These are phyloP conservation scores for Chroicocephalus ridibundus DNA, from an alignment of 2,113 vertebrate species.

Conservation along the genomic window DNA sequence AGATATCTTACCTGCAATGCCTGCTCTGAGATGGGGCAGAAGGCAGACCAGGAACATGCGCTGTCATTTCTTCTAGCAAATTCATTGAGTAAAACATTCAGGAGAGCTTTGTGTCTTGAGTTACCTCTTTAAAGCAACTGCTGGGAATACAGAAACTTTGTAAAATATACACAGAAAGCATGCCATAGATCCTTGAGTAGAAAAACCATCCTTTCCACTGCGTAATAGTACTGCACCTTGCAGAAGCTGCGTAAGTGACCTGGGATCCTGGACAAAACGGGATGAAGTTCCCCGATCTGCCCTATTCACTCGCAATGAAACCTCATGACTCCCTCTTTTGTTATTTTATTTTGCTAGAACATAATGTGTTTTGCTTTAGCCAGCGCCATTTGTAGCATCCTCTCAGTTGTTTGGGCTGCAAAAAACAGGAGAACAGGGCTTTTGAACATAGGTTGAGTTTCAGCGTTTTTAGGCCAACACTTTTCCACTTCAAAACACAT, in stretches of 20 bases:
- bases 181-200: background rate
- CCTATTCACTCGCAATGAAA: background rate
- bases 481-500: background rate
- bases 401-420: background rate
- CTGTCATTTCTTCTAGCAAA: background rate
- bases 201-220: background rate
- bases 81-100: background rate
- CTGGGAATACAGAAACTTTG: background rate
- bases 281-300: rapidly evolving
- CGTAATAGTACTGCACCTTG: background rate
- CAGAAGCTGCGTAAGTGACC: background rate
- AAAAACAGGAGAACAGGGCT: background rate
- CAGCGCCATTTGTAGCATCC: background rate
- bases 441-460: background rate
- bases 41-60: background rate
- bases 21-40: background rate
- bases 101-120: rapidly evolving
- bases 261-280: background rate
- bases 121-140: background rate
- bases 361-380: background rate
- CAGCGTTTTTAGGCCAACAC: background rate
- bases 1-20: background rate
- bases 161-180: background rate
- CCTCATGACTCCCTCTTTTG: background rate
- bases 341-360: background rate